Percentiles rank a stretch among this genome's conserved stretches.
phyloP scores from a whole-genome alignment of 2,113 vertebrate species.

The Anguilla rostrata region DNA sequence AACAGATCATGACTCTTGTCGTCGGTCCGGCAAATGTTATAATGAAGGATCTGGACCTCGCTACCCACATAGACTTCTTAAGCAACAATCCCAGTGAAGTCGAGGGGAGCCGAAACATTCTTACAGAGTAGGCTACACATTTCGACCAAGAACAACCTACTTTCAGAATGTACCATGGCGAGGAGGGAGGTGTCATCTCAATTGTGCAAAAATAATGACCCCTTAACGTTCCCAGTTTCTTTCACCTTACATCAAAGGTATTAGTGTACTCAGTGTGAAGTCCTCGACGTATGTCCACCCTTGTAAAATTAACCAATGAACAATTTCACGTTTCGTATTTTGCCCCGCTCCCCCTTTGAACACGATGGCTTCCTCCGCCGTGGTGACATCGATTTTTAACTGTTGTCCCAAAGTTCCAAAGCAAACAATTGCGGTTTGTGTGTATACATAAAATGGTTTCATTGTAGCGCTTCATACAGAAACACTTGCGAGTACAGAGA shows the following conservation, averaged over 20 bases:
- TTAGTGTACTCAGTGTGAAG: background rate
- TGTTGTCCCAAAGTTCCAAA: constrained; percentile 47
- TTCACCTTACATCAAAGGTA: background rate
- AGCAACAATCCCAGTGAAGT: constrained; percentile 18
- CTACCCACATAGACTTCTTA: constrained; percentile 3
- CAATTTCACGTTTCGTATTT: background rate
- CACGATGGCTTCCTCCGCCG: constrained; percentile 38
- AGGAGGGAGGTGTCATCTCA: background rate
- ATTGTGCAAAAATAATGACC: background rate
- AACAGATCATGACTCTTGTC: constrained; percentile 41
- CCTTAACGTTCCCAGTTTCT: background rate
- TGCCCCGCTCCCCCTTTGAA: background rate
- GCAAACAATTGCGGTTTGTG: constrained; percentile 31
- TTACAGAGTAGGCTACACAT: constrained; percentile 38
- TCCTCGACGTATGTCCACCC: background rate
- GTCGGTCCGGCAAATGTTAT: constrained; percentile 14
- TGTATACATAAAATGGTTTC: background rate
- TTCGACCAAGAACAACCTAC: constrained; percentile 44
- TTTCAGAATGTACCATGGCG: constrained; percentile 41
- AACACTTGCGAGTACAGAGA: background rate
- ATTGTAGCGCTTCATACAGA: background rate
- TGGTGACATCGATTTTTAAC: constrained; percentile 50
- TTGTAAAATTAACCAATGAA: background rate
- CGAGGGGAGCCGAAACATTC: constrained; percentile 39
- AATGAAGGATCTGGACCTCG: background rate